These are phyloP conservation scores for Ochotona princeps DNA, from an alignment of 2,113 vertebrate species.

Conservation along the genomic window DNA sequence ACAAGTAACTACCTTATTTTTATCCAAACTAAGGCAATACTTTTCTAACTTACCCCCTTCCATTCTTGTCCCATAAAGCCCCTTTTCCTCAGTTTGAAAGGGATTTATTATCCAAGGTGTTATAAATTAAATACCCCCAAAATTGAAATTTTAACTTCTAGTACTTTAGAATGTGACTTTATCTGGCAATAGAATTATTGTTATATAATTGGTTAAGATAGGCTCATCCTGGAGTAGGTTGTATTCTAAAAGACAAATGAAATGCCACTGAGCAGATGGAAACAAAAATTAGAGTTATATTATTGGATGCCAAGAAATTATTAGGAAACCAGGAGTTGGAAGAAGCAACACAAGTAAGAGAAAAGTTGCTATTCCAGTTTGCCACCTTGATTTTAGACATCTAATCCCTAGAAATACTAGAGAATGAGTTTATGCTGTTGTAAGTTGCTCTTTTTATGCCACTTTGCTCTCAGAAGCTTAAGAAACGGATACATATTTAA, in stretches of 20 bases:
- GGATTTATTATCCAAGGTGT: background rate
- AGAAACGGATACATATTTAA: background rate
- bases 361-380: rapidly evolving
- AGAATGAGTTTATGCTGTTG: background rate
- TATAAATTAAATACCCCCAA: background rate
- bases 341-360: background rate
- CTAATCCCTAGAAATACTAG: background rate
- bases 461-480: background rate
- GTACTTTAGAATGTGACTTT: background rate
- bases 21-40: background rate
- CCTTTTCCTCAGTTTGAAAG: background rate
- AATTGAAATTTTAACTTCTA: background rate
- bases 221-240: background rate
- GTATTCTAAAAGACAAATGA: background rate
- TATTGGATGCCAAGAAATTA: background rate
- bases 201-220: background rate
- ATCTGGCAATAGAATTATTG: background rate
- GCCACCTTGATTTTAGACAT: background rate
- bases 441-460: background rate
- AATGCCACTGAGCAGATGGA: background rate
- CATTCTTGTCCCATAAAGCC: background rate
- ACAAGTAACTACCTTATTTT: background rate
- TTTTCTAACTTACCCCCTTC: background rate
- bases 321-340: background rate
- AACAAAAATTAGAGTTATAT: background rate